A percentile compares a stretch with the other conserved stretches of the same genome.
Conservation (phyloP, 2,113 vertebrate genomes). For the Montifringilla adamsi region DNA sequence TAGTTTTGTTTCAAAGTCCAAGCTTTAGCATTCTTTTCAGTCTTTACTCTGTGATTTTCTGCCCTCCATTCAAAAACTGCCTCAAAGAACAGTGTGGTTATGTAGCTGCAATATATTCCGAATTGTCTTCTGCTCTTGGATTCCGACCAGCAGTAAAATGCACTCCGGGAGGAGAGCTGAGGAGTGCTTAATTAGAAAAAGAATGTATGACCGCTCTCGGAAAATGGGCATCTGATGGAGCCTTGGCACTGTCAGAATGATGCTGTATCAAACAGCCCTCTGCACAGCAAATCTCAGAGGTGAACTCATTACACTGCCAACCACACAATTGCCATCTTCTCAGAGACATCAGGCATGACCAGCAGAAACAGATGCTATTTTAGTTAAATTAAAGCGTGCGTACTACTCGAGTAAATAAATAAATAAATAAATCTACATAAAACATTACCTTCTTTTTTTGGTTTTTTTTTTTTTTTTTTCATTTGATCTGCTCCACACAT, state of each 20-base stretch:
- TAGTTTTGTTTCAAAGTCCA: neutral
- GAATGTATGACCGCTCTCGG: conserved; percentile 30
- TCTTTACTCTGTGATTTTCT: neutral
- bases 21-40: neutral
- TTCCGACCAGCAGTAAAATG: conserved; percentile 40
- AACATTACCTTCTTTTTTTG: neutral
- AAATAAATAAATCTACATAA: neutral
- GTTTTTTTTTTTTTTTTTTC: neutral
- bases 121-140: conserved; percentile 57
- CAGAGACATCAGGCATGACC: conserved; percentile 35
- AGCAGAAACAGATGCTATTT: conserved; percentile 46
- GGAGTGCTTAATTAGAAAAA: conserved; percentile 61
- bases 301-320: conserved; percentile 49
- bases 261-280: conserved; percentile 31
- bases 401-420: neutral
- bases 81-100: neutral
- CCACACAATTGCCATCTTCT: conserved; percentile 40
- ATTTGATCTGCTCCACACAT: neutral
- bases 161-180: conserved; percentile 38
- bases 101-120: conserved; percentile 31
- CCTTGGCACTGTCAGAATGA: conserved; percentile 43
- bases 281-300: conserved; percentile 12
- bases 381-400: neutral
- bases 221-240: conserved; percentile 52
- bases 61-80: conserved; percentile 21